Base-by-base conservation (phyloP, 2,888 invertebrate genomes). In the Chydorus sphaericus region DNA sequence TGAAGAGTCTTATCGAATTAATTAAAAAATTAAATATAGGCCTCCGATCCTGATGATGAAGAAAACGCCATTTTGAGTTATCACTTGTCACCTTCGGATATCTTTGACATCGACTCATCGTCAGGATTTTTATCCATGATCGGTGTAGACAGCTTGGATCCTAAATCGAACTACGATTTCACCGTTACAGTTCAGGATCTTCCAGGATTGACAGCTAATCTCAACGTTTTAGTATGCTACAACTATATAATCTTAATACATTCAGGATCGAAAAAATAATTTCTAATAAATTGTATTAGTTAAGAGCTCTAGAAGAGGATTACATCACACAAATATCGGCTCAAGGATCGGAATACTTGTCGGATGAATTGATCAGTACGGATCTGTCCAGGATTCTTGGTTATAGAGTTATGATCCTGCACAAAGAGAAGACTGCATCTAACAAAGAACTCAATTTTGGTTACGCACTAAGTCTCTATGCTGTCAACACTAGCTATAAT, bases 21-120 rank as follows among this genome's bases (percentile, higher is more conserved):
- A 14, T 33, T 33, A 10, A 14, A 14, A 33, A 33, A 33, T 14
- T 10, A 14, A 33, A 8, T 7, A 2, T 16, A 53, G 53, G 53
- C 53, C 2, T 26, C 10, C 11, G 53, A 53, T 38, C 6, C 8
- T 7, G 53, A 53, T 38, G 14, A n/a, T 1, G 26, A 5, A 28
- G 37, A 37, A 53, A 53, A 53, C 23, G 53, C 53, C 11, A 38
- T 16, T 26, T 16, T 53, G 1, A 38, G 23, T n/a, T 53, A 53
- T 36, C 37, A 53, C 6, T 16, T 53, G 14, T 26, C 11, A 23
- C 16, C 18, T 28, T 4, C 26, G 6, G 53, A 53, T n/a, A 10
- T 16, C 26, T 37, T 23, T 14, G 36, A 37, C 16, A 26, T 37
- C 5, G 53, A 37, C n/a, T 8, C 38, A n/a, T 38, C 14, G 28